A percentile compares a stretch with the other conserved stretches of the same genome.
Conservation (phyloP, 37 sponge, comb jelly and placozoan species). For the Tethya wilhelma region DNA sequence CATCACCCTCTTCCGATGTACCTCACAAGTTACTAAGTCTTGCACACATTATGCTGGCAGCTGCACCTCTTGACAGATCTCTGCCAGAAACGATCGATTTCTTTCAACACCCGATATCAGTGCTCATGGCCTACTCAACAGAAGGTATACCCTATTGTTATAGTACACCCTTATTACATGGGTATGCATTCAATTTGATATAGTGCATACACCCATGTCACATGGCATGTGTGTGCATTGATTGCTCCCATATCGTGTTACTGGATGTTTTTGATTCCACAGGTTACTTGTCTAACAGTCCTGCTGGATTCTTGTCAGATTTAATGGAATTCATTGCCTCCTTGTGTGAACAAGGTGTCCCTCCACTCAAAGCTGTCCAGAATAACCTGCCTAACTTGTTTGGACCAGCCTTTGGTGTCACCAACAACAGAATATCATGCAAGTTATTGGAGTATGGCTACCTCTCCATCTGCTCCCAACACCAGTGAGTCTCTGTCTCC, state of each 20-base stretch:
- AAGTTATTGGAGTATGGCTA: conserved; percentile 71
- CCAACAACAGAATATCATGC: conserved; percentile 41
- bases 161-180: not conserved
- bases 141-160: conserved; percentile 30
- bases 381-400: conserved; percentile 71
- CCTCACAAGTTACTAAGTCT: conserved; percentile 30
- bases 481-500: conserved; percentile 33
- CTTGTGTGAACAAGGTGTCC: conserved; percentile 47
- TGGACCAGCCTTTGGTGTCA: conserved; percentile 79
- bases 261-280: not conserved
- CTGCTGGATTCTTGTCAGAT: conserved; percentile 43
- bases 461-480: conserved; percentile 59
- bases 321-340: conserved; percentile 57
- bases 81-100: conserved; percentile 26
- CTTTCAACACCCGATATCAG: conserved; percentile 6
- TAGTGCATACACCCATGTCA: not conserved
- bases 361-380: conserved; percentile 41
- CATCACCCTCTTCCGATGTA: conserved; percentile 1
- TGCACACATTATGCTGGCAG: conserved; percentile 13
- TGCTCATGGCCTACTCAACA: conserved; percentile 56
- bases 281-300: conserved; percentile 73
- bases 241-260: not conserved
- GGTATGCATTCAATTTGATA: not conserved
- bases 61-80: conserved; percentile 1
- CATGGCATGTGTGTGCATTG: not conserved